Percentiles rank a stretch among this genome's conserved stretches.
Conservation (phyloP, 2,888 invertebrate species). For the Atethmia centrago region DNA sequence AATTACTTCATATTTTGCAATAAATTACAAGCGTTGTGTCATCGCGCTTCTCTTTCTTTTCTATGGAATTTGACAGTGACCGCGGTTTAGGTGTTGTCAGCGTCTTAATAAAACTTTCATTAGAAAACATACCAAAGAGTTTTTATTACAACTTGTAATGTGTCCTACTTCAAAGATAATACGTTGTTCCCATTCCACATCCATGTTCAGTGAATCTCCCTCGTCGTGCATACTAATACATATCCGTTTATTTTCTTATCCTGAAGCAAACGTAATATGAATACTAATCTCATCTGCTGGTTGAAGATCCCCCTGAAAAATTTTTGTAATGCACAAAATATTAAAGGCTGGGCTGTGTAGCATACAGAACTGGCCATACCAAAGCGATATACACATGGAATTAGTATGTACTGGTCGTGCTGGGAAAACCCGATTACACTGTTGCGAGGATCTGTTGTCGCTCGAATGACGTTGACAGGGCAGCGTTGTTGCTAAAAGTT, state of each 20-base stretch:
- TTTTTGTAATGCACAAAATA: constrained; percentile 6
- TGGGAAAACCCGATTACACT: background rate
- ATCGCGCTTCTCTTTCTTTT: too few relatives aligned
- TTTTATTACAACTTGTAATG: constrained; percentile 31
- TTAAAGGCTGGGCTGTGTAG: background rate
- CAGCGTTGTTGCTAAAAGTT: background rate
- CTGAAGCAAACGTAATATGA: constrained; percentile 44
- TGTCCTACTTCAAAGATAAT: constrained; percentile 45
- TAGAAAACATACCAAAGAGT: constrained; percentile 9
- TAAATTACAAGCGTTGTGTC: too few relatives aligned
- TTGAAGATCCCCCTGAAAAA: constrained; percentile 4
- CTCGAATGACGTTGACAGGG: too few relatives aligned
- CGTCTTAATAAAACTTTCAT: background rate
- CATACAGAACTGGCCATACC: background rate
- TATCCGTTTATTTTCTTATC: constrained; percentile 46
- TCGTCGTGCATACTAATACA: constrained; percentile 49
- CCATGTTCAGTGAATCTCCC: constrained; percentile 34
- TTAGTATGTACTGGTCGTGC: too few relatives aligned
- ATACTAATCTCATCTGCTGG: constrained; percentile 46
- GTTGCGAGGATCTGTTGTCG: too few relatives aligned
- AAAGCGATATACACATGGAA: background rate
- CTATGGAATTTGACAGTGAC: too few relatives aligned
- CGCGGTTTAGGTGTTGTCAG: too few relatives aligned
- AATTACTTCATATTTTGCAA: too few relatives aligned
- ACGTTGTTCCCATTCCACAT: constrained; percentile 52